phyloP scores from a whole-genome alignment of 2,113 vertebrate species.

The Archilochus colubris region DNA sequence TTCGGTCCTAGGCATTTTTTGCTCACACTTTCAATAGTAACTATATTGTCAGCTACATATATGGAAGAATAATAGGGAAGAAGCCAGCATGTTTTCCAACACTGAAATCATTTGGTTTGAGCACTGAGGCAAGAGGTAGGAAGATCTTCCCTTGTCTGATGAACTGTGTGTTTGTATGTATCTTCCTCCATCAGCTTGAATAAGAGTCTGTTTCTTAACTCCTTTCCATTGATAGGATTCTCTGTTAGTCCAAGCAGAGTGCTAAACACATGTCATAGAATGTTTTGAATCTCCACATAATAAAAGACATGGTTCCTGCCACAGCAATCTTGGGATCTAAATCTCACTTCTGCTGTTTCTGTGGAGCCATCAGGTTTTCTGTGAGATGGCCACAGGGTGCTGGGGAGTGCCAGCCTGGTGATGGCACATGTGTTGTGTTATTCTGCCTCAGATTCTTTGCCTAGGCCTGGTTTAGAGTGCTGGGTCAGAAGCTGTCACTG shows the following conservation, averaged over 20 bases:
- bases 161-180: neutral
- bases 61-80: neutral
- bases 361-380: neutral
- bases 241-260: neutral
- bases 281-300: neutral
- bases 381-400: neutral
- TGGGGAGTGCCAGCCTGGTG: neutral
- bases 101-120: neutral
- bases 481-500: neutral
- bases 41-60: neutral
- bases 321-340: neutral
- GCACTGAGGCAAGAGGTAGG: neutral
- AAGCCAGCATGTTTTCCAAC: neutral
- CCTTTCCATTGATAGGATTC: neutral
- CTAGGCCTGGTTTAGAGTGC: neutral
- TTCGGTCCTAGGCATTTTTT: neutral
- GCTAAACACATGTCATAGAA: neutral
- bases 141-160: neutral
- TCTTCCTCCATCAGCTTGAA: neutral
- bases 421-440: neutral
- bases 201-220: neutral
- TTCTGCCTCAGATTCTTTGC: neutral
- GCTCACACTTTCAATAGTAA: neutral
- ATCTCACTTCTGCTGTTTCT: neutral
- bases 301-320: neutral